Percentiles rank a stretch among this genome's conserved stretches.
Conservation (phyloP, 2,797 vertebrate species). For the Peromyscus aztecus region DNA sequence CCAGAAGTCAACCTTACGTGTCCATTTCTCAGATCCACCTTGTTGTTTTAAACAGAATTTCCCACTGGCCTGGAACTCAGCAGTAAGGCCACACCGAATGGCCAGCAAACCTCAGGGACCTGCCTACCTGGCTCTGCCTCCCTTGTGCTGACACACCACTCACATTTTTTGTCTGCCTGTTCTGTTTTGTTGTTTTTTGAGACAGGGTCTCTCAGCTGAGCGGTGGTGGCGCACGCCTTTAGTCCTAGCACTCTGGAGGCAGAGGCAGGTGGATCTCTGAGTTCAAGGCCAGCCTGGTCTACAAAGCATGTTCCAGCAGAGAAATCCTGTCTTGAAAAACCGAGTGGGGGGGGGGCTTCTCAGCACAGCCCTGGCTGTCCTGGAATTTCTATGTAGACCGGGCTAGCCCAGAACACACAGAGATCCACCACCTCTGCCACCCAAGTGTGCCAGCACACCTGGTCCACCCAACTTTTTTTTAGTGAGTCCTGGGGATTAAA, state of each 20-base stretch:
- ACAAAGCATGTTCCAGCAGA: not conserved
- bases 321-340: not conserved
- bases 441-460: not conserved
- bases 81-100: too few species aligned
- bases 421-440: not conserved
- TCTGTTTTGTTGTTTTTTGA: not conserved
- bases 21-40: not conserved
- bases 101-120: not conserved
- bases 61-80: not conserved
- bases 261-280: not conserved
- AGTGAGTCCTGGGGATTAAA: not conserved
- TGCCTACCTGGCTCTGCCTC: not conserved
- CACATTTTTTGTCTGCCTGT: not conserved
- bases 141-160: not conserved
- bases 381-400: not conserved
- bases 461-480: not conserved
- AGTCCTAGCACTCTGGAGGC: not conserved
- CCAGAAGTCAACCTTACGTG: not conserved
- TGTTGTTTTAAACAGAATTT: not conserved
- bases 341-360: not conserved
- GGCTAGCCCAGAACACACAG: not conserved
- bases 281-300: not conserved
- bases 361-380: not conserved
- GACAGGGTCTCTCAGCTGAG: not conserved
- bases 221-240: not conserved